These are phyloP conservation scores for Andrena haemorrhoa DNA, from an alignment of 2,888 invertebrate species.

Conservation along the genomic window DNA sequence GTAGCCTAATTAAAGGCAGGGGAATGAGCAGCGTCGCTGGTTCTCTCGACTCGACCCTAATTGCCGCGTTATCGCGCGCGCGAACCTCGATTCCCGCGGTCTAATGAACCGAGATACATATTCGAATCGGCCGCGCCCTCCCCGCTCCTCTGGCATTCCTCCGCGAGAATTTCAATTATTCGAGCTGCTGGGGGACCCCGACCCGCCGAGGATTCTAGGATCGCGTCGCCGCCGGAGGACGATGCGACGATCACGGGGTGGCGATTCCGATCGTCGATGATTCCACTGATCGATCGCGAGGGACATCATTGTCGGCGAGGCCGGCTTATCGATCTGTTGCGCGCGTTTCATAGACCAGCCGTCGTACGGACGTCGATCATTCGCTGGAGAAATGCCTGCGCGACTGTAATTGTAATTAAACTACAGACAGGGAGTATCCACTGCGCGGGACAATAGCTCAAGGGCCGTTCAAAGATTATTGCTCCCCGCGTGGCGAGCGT, in stretches of 20 bases:
- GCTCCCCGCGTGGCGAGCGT: no score
- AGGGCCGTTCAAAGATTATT: no score
- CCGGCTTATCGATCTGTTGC: no score
- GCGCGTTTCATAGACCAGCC: no score
- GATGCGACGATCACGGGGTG: no score
- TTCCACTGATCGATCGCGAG: no score
- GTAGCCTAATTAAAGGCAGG: constrained; percentile 31
- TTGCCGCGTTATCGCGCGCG: constrained; percentile 42
- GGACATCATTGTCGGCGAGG: no score
- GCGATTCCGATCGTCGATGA: not conserved
- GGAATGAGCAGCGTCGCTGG: constrained; percentile 18
- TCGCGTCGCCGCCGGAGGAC: not conserved
- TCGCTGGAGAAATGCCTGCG: no score
- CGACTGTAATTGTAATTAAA: no score
- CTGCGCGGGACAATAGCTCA: no score
- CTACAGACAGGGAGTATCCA: no score
- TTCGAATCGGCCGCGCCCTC: constrained; percentile 31
- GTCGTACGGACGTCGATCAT: no score
- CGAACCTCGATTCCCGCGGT: constrained; percentile 42
- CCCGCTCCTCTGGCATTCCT: constrained; percentile 1
- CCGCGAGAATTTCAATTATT: constrained; percentile 40
- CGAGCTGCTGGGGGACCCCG: constrained; percentile 5
- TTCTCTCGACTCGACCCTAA: constrained; percentile 22
- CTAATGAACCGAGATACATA: constrained; percentile 60
- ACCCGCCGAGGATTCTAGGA: not conserved